Evolutionary conservation across 2,113 vertebrate species (phyloP).

Genomic region (Baryphthengus martii): DNA sequence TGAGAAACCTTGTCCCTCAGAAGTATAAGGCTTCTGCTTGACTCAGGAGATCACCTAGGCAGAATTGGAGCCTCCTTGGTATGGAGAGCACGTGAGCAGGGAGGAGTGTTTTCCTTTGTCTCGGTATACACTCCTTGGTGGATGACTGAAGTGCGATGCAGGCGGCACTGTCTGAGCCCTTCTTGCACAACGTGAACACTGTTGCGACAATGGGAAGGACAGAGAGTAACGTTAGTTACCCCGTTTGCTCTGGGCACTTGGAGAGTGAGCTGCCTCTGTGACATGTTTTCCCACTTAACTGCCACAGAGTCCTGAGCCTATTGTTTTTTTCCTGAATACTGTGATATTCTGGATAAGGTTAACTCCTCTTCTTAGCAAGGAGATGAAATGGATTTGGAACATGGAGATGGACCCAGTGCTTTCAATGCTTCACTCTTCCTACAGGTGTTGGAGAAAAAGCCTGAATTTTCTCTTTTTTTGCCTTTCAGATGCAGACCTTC

Average conservation of each 20-base stretch:
- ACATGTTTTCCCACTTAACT: neutral
- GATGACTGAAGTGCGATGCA: neutral
- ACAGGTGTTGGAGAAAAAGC: neutral
- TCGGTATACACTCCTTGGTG: fast-evolving
- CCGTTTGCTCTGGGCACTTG: neutral
- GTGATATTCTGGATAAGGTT: neutral
- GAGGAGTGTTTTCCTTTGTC: neutral
- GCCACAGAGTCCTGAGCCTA: neutral
- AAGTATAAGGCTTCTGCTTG: neutral
- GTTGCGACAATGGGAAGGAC: neutral
- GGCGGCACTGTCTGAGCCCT: neutral
- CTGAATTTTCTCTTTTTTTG: neutral
- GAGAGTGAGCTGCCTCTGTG: neutral
- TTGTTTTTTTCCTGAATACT: neutral
- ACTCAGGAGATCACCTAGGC: neutral
- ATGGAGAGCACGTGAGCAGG: neutral
- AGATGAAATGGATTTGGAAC: neutral
- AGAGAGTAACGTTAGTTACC: neutral
- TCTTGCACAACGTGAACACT: neutral
- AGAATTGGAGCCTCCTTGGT: neutral
- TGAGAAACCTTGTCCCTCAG: neutral
- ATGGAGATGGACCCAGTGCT: neutral
- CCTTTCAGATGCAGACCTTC: constrained; percentile 88
- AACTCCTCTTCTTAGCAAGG: neutral
- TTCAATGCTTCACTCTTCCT: neutral